phyloP scores from a whole-genome alignment of 2,113 vertebrate species.

The Calidris pugnax region DNA sequence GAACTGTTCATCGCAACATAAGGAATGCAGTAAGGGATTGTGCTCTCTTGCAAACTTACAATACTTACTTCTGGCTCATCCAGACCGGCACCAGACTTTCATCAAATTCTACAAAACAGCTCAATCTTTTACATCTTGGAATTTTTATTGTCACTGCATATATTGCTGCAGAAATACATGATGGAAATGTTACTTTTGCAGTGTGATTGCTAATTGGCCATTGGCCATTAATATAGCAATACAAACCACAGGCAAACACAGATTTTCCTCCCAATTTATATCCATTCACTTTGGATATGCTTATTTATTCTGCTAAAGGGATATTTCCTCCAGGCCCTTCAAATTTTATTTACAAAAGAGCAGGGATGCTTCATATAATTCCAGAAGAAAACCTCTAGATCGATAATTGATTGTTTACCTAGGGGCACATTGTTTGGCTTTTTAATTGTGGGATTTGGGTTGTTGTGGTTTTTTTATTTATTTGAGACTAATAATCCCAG shows the following conservation, averaged over 20 bases:
- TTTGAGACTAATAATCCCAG: constrained; percentile 14
- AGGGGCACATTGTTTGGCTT: not conserved
- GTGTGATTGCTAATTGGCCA: not conserved
- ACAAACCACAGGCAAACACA: not conserved
- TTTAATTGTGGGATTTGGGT: not conserved
- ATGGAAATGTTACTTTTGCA: not conserved
- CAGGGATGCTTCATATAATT: not conserved
- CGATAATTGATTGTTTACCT: not conserved
- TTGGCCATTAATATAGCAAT: not conserved
- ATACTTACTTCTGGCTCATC: rapidly evolving
- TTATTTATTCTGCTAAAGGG: not conserved
- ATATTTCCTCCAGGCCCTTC: not conserved
- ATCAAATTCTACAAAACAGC: not conserved
- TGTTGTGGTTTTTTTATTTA: not conserved
- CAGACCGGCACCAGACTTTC: not conserved
- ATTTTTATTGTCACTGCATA: not conserved
- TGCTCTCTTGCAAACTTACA: not conserved
- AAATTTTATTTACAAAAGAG: not conserved
- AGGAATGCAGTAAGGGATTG: not conserved
- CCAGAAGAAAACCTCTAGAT: not conserved
- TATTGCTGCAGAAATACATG: not conserved
- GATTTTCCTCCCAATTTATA: not conserved
- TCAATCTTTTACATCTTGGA: not conserved
- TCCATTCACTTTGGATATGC: not conserved
- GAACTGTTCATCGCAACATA: not conserved